These are phyloP conservation scores for Pangasius sanitwongsei DNA, from an alignment of 2,797 vertebrate genomes.

Conservation along the genomic window DNA sequence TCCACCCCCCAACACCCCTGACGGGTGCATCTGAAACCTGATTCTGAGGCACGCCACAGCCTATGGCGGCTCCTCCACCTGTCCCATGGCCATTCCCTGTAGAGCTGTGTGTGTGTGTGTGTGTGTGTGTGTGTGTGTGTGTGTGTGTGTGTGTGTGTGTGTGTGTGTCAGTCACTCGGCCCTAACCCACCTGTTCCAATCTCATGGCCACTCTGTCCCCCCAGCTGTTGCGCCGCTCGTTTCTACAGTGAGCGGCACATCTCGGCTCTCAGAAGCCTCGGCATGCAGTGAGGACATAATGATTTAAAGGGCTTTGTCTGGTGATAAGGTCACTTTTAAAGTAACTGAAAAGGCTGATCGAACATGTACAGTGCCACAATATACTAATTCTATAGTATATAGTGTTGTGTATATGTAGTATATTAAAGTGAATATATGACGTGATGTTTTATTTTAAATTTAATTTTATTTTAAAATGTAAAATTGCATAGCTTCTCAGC, in stretches of 20 bases:
- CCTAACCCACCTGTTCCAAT: conserved; percentile 65
- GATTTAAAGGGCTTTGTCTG: conserved; percentile 49
- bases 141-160: background rate
- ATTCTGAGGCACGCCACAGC: conserved; percentile 18
- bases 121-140: background rate
- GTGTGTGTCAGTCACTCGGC: background rate
- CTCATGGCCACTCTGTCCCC: conserved; percentile 51
- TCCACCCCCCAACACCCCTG: conserved; percentile 7
- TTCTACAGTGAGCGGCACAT: conserved; percentile 34
- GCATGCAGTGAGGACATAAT: conserved; percentile 44
- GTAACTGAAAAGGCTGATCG: background rate
- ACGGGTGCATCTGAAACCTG: conserved; percentile 58
- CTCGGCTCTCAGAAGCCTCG: conserved; percentile 34
- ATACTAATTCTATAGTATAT: background rate
- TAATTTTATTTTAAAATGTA: background rate
- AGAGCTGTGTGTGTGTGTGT: background rate
- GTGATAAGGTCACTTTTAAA: conserved; percentile 19
- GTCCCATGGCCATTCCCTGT: conserved; percentile 12
- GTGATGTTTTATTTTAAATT: no score
- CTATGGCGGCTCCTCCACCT: conserved; percentile 40
- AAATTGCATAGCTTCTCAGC: background rate
- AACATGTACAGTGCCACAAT: background rate
- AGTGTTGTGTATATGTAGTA: background rate
- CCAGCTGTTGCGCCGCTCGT: conserved; percentile 56
- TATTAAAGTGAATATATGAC: background rate